Percentiles rank a stretch among this genome's conserved stretches.
phyloP scores from a whole-genome alignment of 1,140 invertebrate species.

The Sarcophaga peregrina region DNA sequence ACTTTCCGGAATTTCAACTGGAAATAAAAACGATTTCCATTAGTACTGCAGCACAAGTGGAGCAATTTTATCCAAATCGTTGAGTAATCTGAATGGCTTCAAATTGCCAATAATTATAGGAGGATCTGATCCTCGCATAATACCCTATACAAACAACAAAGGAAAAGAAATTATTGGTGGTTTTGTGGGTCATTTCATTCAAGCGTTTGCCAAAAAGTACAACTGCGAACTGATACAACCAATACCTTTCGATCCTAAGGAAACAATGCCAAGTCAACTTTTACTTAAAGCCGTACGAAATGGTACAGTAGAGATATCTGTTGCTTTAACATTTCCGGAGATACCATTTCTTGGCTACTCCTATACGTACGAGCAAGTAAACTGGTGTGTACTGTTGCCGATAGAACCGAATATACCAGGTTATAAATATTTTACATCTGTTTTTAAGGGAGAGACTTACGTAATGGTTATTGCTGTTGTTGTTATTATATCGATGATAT shows the following conservation, averaged over 20 bases:
- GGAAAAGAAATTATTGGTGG: constrained; percentile 51
- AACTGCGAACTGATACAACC: constrained; percentile 53
- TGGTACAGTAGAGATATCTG: constrained; percentile 55
- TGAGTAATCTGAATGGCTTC: constrained; percentile 51
- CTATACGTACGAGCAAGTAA: constrained; percentile 56
- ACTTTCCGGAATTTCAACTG: constrained; percentile 53
- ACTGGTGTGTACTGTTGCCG: constrained; percentile 59
- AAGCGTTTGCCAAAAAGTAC: constrained; percentile 52
- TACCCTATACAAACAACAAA: constrained; percentile 50
- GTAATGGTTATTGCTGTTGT: constrained; percentile 49
- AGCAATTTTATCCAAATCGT: constrained; percentile 52
- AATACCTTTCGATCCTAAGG: neutral
- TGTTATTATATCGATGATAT: constrained; percentile 47
- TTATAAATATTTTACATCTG: constrained; percentile 54
- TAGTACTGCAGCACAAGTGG: neutral
- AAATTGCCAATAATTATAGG: constrained; percentile 51
- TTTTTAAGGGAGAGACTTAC: constrained; percentile 56
- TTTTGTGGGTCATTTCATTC: constrained; percentile 56
- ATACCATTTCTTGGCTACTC: constrained; percentile 47
- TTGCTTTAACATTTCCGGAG: constrained; percentile 52
- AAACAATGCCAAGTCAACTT: constrained; percentile 49
- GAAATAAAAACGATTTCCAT: constrained; percentile 43
- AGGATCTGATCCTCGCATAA: constrained; percentile 53
- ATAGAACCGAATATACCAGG: constrained; percentile 56
- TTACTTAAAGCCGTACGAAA: constrained; percentile 53